phyloP scores from a whole-genome alignment of 2,888 invertebrate genomes.

The Cataglyphis cursor region DNA sequence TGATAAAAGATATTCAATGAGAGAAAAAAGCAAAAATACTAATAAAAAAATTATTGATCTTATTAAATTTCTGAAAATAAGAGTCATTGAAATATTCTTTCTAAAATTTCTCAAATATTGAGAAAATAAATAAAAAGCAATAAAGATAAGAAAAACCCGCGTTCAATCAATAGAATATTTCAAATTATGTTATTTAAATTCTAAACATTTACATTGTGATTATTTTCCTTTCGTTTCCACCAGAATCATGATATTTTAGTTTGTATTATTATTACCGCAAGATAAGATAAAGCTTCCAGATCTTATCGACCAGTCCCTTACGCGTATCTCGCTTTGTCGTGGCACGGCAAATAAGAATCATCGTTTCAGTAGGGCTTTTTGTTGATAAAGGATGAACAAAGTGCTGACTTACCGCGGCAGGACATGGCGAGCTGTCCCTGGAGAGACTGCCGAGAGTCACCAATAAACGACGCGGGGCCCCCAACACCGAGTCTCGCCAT shows the following conservation, averaged over 20 bases:
- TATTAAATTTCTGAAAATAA: neutral
- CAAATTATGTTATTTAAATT: neutral
- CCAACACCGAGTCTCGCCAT: conserved; percentile 86
- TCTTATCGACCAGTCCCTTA: conserved; percentile 24
- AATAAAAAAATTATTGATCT: neutral
- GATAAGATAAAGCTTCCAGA: conserved; percentile 4
- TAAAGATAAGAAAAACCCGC: neutral
- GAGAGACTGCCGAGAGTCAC: conserved; percentile 86
- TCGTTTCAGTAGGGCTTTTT: conserved; percentile 26
- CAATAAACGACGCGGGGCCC: conserved; percentile 85
- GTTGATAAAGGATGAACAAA: conserved; percentile 62
- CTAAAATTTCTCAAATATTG: neutral
- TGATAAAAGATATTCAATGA: neutral
- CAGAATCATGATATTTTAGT: neutral
- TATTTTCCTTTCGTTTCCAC: neutral
- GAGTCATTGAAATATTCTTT: neutral
- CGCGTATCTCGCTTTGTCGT: conserved; percentile 14
- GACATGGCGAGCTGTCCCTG: conserved; percentile 84
- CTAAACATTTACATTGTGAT: neutral
- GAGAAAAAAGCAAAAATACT: neutral
- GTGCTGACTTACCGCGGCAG: conserved; percentile 80
- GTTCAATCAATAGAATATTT: neutral
- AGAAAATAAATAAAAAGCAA: neutral
- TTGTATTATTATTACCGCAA: neutral
- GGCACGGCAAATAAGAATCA: conserved; percentile 17